Evolutionary conservation across 2,888 invertebrate genomes (phyloP).

Genomic region (Lacanobia wlatinum): DNA sequence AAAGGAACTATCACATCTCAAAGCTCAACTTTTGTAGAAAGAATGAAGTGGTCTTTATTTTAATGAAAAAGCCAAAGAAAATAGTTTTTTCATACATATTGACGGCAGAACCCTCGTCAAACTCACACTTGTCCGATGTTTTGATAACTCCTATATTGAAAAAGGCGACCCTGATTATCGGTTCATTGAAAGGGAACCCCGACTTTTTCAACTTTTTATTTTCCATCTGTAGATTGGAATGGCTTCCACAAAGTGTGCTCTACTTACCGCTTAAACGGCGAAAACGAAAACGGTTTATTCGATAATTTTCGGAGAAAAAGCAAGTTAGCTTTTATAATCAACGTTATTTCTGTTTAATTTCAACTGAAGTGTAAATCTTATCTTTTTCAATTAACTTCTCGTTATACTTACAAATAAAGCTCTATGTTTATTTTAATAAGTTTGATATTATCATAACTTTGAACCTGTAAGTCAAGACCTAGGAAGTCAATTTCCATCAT

Average conservation of each 20-base stretch:
- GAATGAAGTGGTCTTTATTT: constrained; percentile 28
- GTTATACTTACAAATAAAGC: background rate
- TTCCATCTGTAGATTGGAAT: constrained; percentile 57
- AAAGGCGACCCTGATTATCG: constrained; percentile 66
- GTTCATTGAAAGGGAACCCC: constrained; percentile 60
- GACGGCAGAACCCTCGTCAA: constrained; percentile 63
- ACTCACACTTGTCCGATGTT: constrained; percentile 60
- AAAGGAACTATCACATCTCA: constrained; percentile 15
- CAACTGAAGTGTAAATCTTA: background rate
- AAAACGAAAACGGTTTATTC: constrained; percentile 30
- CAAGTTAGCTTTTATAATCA: constrained; percentile 20
- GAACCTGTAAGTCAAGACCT: background rate
- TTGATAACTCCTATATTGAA: constrained; percentile 67
- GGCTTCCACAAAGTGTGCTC: constrained; percentile 22
- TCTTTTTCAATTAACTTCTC: background rate
- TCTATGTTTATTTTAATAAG: background rate
- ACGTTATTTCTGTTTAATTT: background rate
- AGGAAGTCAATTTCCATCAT: constrained; percentile 35
- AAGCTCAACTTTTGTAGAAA: constrained; percentile 5
- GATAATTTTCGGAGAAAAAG: constrained; percentile 22
- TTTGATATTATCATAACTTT: background rate
- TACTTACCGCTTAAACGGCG: constrained; percentile 30
- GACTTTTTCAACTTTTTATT: constrained; percentile 55
- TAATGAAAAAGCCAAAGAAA: constrained; percentile 53
- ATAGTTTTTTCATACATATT: constrained; percentile 50